Conservation (phyloP, 2,888 invertebrate genomes). For the Nematopogon swammerdamellus region DNA sequence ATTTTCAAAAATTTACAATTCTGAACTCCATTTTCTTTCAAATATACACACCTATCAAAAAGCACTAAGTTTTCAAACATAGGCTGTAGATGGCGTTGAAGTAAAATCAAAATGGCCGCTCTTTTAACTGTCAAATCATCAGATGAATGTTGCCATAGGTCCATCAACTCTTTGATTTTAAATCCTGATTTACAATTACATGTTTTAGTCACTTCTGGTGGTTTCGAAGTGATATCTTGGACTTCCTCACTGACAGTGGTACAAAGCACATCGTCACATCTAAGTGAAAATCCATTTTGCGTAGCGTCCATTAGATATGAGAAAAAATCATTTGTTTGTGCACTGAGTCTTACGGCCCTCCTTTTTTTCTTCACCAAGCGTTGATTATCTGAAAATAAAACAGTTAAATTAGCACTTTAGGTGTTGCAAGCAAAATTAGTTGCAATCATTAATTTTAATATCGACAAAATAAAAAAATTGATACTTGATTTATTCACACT, state of each 20-base stretch:
- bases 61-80: constrained; percentile 36
- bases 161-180: constrained; percentile 21
- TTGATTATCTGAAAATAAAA: constrained; percentile 34
- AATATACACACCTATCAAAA: constrained; percentile 33
- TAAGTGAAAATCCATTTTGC: constrained; percentile 23
- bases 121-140: constrained; percentile 19
- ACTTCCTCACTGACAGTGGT: constrained; percentile 8
- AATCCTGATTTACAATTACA: constrained; percentile 13
- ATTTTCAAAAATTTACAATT: constrained; percentile 49
- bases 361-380: constrained; percentile 24
- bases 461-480: too few species aligned
- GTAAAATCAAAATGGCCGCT: constrained; percentile 29
- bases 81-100: constrained; percentile 35
- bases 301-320: constrained; percentile 25
- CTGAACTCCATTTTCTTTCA: constrained; percentile 28
- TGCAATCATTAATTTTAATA: too few species aligned
- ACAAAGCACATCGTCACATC: constrained; percentile 7
- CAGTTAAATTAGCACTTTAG: too few species aligned
- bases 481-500: too few species aligned
- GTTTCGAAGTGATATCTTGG: constrained; percentile 6
- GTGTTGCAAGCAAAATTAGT: too few species aligned
- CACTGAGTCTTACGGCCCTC: constrained; percentile 27
- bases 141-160: constrained; percentile 26
- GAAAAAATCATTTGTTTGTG: constrained; percentile 25
- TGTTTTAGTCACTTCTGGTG: too few species aligned